These are phyloP conservation scores for Halocynthia aurantium DNA, from an alignment of 23 tunicate species.

Conservation along the genomic window DNA sequence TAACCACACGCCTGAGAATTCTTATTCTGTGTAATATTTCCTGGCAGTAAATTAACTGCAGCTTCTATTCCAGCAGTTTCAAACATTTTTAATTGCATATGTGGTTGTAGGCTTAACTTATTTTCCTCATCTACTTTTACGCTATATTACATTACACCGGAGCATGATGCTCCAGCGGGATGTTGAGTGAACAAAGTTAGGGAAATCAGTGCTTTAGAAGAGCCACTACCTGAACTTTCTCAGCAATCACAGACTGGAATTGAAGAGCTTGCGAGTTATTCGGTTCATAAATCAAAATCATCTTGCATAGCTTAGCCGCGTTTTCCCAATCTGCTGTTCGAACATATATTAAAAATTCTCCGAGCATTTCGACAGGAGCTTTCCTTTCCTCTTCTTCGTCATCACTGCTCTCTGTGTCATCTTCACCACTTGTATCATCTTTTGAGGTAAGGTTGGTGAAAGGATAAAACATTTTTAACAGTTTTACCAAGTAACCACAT, in stretches of 20 bases:
- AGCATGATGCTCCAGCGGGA: too few relatives aligned
- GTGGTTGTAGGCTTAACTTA: too few relatives aligned
- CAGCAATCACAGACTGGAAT: conserved; percentile 63
- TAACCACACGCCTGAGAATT: too few relatives aligned
- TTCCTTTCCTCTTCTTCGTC: conserved; percentile 36
- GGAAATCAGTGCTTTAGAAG: background rate
- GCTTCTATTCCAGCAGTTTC: too few relatives aligned
- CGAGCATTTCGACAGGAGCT: conserved; percentile 79
- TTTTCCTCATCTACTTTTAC: too few relatives aligned
- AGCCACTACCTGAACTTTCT: conserved; percentile 47
- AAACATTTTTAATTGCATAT: too few relatives aligned
- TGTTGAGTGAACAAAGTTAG: too few relatives aligned
- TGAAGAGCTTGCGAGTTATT: conserved; percentile 61
- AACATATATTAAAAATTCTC: conserved; percentile 72
- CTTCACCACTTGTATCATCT: background rate
- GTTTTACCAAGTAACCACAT: too few relatives aligned
- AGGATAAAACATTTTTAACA: too few relatives aligned
- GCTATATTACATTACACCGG: too few relatives aligned
- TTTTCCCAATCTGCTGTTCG: conserved; percentile 78
- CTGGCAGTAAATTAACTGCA: too few relatives aligned
- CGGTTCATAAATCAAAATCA: conserved; percentile 93
- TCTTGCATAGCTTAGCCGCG: conserved; percentile 75
- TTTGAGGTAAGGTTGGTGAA: background rate
- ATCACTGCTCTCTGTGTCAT: conserved; percentile 22
- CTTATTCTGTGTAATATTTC: too few relatives aligned